Conservation (phyloP, 1,140 invertebrate species). For the Diachasmimorpha longicaudata region DNA sequence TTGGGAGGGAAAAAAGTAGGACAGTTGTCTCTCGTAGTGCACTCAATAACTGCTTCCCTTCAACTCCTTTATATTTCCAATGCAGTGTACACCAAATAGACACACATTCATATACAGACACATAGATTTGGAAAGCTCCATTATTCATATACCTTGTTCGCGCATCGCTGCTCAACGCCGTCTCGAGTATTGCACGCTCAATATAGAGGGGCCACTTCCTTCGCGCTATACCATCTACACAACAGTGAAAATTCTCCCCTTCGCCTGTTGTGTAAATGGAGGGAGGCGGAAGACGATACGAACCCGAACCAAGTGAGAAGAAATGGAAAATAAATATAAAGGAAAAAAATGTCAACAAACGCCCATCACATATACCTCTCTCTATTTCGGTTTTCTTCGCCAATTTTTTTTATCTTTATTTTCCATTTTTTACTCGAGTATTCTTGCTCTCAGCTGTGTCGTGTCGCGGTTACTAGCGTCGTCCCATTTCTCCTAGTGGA, state of each 20-base stretch:
- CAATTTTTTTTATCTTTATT: background rate
- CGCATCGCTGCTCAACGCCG: slow-evolving; percentile 27
- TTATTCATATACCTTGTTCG: slow-evolving; percentile 32
- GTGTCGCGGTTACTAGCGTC: background rate
- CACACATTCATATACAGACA: background rate
- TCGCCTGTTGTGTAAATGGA: background rate
- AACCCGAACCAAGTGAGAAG: background rate
- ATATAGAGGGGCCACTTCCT: slow-evolving; percentile 21
- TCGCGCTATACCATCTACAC: slow-evolving; percentile 11
- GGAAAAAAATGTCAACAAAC: slow-evolving; percentile 23
- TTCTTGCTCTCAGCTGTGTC: background rate
- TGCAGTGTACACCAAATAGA: too few relatives aligned
- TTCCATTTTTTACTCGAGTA: background rate
- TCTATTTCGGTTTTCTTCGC: slow-evolving; percentile 1
- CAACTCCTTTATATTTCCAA: background rate
- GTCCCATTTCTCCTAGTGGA: slow-evolving; percentile 17
- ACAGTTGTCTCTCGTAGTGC: background rate
- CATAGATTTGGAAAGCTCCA: slow-evolving; percentile 15
- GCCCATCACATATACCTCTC: slow-evolving; percentile 1
- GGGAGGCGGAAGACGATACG: slow-evolving; percentile 1
- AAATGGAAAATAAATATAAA: slow-evolving; percentile 5
- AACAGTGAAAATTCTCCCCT: slow-evolving; percentile 12
- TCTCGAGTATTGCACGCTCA: slow-evolving; percentile 31
- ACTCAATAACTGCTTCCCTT: background rate
- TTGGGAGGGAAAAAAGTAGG: too few relatives aligned